Conservation (phyloP, 2,888 invertebrate genomes). For the Lasius platythorax region DNA sequence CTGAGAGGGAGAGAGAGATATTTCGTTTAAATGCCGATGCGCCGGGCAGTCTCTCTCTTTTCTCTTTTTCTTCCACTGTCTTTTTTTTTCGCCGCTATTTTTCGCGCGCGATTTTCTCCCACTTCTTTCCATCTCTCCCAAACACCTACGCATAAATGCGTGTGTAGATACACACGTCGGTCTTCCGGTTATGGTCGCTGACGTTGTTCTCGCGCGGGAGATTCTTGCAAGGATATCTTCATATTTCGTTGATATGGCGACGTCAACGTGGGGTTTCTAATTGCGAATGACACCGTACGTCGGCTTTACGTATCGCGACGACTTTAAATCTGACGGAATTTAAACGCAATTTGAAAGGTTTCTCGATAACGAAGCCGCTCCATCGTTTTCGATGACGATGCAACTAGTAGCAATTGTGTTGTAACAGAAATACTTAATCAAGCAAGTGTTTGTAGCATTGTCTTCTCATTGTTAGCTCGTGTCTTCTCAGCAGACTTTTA, state of each 20-base stretch:
- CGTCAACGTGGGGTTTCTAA: not conserved
- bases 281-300: not conserved
- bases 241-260: slow-evolving; percentile 63
- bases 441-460: not conserved
- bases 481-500: not conserved
- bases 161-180: not conserved
- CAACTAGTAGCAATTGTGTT: not conserved
- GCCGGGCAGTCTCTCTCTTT: not conserved
- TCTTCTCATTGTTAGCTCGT: too few species aligned
- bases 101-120: not conserved
- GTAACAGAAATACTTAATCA: not conserved
- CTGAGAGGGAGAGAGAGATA: slow-evolving; percentile 36
- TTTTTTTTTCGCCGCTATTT: not conserved
- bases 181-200: slow-evolving; percentile 10
- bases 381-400: not conserved
- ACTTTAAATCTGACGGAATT: not conserved
- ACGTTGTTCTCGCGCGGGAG: slow-evolving; percentile 13
- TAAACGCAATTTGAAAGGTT: not conserved
- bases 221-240: slow-evolving; percentile 52
- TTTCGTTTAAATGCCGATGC: slow-evolving; percentile 39
- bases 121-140: not conserved
- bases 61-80: not conserved
- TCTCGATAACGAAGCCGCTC: not conserved
- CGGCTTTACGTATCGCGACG: not conserved
- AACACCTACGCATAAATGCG: not conserved